Base-by-base conservation (phyloP, 1,140 invertebrate species). In the Papilio dardanus region DNA sequence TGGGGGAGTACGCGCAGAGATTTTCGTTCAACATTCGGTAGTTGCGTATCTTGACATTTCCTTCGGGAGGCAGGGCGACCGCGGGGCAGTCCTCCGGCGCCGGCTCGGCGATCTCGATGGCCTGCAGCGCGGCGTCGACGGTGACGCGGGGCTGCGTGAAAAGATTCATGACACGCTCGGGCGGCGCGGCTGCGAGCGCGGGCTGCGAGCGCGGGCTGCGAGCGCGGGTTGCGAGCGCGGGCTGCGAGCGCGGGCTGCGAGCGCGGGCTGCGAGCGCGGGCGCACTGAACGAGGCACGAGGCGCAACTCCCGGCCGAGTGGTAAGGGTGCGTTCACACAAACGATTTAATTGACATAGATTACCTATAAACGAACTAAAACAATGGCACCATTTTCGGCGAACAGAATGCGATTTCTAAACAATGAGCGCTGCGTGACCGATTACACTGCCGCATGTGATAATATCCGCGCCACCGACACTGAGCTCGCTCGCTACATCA, bases 21-120 rank as follows among this genome's bases (percentile, higher is more conserved):
- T 82, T 84, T 67, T 89, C 85, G 77, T 83, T 82, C 71, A 93
- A 78, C 14, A 91, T 78, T 37, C 87, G 82, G 74, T 93, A 93
- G 79, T 90, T 91, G 58, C 81, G 83, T 73, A 87, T 79, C 74
- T 86, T 89, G 50, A 87, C 85, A 82, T 89, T 90, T 69, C 87
- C 88, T 77, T 93, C 90, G 2, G 87, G 89, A 62, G 86, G 87
- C 19, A 88, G 83, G 12, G 83, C 79, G 37, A 77, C 68, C 76
- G 83, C 30, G 68, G 78, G 78, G 76, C 83, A 87, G 79, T 87
- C 81, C 35, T 82, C 86, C 67, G 87, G 83, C 68, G 77, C 79
- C 7, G 90, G 86, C 66, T 89, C 88, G 30, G 87, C 78, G 68
- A 92, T 86, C 71, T 91, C 84, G 68, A 89, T 88, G 71, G 42